Evolutionary conservation across 2,113 vertebrate species (phyloP), one percentile per base, ranked within the genome.

Genomic region (Chaetodon trifascialis): DNA sequence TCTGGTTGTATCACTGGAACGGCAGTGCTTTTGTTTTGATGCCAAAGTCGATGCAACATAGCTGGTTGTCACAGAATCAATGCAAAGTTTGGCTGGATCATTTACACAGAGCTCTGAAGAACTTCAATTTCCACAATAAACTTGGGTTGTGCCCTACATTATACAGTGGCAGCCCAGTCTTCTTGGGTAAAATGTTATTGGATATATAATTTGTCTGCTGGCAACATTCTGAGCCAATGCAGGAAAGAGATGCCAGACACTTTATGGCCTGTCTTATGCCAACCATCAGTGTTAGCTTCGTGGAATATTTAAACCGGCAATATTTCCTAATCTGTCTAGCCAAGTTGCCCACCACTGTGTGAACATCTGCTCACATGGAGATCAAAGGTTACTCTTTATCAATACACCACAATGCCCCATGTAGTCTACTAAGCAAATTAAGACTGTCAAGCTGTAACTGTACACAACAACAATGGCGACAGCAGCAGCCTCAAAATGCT

Each of bases 11-110:
- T 34, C 17, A 30, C 0, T n/a, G 10, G 60, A 70, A 69, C 21
- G 52, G n/a, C 36, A 38, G 8, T 46, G 25, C 21, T 49, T 67
- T 73, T 67, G 23, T 76, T 51, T 76, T 55, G 21, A 68, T 47
- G 38, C 7, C 19, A 49, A 77, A 34, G 1, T 66, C 21, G 5
- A 12, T 4, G 10, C 34, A n/a, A 11, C 17, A 59, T 12, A 15
- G 12, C 9, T 55, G 55, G 80, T n/a, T 71, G 64, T 58, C n/a
- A 66, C 2, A 23, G 42, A 59, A 23, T 54, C 17, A 52, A 51
- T 59, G 11, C 15, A 66, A 25, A 40, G 23, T 73, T 36, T 42
- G 44, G 42, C 44, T 40, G 30, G 30, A 49, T 42, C 30, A 38
- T 23, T 47, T 8, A 14, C n/a, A 23, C 30, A 59, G 10, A 40